Evolutionary conservation across 1,140 invertebrate species (phyloP), one percentile per base, ranked within the genome.

Genomic region (Psix sp.): DNA sequence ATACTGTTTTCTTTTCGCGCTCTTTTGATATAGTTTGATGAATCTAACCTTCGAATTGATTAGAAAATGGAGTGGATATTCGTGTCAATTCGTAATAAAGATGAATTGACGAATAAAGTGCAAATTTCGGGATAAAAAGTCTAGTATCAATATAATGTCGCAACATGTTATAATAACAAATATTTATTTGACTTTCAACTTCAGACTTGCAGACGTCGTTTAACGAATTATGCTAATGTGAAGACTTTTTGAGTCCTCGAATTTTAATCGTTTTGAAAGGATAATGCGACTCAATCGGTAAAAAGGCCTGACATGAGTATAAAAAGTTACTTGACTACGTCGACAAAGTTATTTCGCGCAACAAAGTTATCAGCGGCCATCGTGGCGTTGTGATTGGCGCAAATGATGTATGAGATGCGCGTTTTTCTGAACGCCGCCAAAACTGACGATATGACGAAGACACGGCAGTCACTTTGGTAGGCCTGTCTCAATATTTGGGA

Each of bases 401-500:
- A 54, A 59, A 68, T 70, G 60, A 75, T 56, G 54, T 70, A 70
- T 60, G 45, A 68, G 48, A 43, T 60, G 11, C 24, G 16, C 26
- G 40, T 48, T 68, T 40, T 66, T 52, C 35, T 43, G 42, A 26
- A 31, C 17, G 13, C 33, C 10, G 6, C 3, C 11, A 17, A 21
- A 20, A 35, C 26, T 45, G 33, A 66, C 46, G 48, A 54, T 49
- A 51, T 7, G 45, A 36, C 17, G 17, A 67, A 57, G 57, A 57
- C 38, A 31, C 43, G 26, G 51, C 31, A 33, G 33, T 45, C 46
- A 31, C 49, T 43, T 56, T 31, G 26, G 42, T 62, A 71, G 74
- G 65, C 70, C 71, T 74, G 81, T 84, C 81, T 82, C 77, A 81
- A 84, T 84, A 84, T 84, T 84, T 84, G 76, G 82, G 76, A 80